phyloP scores from a whole-genome alignment of 2,113 vertebrate species.

The Bos javanicus region DNA sequence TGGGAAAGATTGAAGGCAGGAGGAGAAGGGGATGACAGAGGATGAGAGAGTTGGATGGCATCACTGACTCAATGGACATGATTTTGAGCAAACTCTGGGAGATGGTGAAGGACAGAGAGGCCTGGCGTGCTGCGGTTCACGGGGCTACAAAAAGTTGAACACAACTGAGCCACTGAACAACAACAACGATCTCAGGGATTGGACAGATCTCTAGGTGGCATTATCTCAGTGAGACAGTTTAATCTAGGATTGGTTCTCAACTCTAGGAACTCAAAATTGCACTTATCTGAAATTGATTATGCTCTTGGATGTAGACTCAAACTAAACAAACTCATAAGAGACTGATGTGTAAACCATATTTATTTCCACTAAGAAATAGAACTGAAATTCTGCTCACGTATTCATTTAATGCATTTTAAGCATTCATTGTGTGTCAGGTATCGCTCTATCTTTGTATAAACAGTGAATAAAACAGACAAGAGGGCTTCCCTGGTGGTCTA shows the following conservation, averaged over 20 bases:
- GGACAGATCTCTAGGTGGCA: neutral
- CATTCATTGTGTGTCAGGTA: neutral
- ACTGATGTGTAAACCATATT: neutral
- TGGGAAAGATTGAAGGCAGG: neutral
- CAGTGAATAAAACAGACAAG: neutral
- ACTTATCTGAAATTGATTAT: neutral
- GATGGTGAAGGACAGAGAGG: neutral
- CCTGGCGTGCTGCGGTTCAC: neutral
- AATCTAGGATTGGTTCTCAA: neutral
- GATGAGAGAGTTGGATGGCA: neutral
- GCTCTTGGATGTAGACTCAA: neutral
- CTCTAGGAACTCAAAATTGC: neutral
- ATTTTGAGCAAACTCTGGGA: neutral
- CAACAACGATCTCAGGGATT: neutral
- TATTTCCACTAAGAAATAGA: conserved; percentile 23
- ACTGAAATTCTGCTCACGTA: neutral
- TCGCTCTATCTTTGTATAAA: neutral
- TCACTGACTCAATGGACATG: neutral
- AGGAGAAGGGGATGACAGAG: neutral
- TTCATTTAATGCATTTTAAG: neutral
- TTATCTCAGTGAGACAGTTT: neutral
- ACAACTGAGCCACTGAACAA: neutral
- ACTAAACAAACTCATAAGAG: neutral
- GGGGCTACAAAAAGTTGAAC: neutral
- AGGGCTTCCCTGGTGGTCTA: neutral